Conservation (phyloP, 37 sponge, comb jelly and placozoan genomes). For the Haliclona indistincta region DNA sequence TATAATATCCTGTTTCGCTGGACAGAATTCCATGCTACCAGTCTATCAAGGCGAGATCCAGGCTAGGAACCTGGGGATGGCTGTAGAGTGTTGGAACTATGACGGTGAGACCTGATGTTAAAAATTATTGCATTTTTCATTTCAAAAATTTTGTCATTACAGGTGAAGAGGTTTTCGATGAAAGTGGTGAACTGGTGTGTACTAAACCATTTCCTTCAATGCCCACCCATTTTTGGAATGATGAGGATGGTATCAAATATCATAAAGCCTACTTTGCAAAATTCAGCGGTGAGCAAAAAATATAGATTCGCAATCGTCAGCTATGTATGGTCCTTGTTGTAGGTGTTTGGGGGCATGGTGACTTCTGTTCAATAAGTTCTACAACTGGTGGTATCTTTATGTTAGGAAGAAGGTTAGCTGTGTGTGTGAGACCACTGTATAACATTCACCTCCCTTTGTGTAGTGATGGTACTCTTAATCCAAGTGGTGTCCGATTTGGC, state of each 20-base stretch:
- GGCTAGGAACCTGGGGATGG: conserved; percentile 92
- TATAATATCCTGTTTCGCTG: conserved; percentile 98
- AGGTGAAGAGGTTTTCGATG: conserved; percentile 85
- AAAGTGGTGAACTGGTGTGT: conserved; percentile 94
- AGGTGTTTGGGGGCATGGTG: conserved; percentile 98
- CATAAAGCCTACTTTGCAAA: conserved; percentile 90
- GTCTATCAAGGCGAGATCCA: conserved; percentile 95
- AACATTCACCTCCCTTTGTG: neutral
- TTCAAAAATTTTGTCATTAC: neutral
- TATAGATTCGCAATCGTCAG: neutral
- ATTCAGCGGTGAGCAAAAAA: conserved; percentile 56
- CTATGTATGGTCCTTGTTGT: neutral
- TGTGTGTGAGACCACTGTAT: neutral
- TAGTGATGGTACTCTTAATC: conserved; percentile 97
- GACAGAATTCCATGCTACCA: conserved; percentile 85
- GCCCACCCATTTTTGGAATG: conserved; percentile 97
- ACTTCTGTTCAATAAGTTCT: conserved; percentile 83
- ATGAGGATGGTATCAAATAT: conserved; percentile 89
- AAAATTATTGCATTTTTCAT: neutral
- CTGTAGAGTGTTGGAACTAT: conserved; percentile 84
- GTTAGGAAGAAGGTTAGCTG: conserved; percentile 89
- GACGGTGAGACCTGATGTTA: conserved; percentile 51
- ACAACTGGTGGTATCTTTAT: conserved; percentile 93
- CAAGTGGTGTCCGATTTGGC: conserved; percentile 95
- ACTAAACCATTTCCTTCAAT: conserved; percentile 93